Percentiles rank a stretch among this genome's conserved stretches.
phyloP scores from a whole-genome alignment of 2,888 invertebrate genomes.

The Himalopsyche kuldschensis region DNA sequence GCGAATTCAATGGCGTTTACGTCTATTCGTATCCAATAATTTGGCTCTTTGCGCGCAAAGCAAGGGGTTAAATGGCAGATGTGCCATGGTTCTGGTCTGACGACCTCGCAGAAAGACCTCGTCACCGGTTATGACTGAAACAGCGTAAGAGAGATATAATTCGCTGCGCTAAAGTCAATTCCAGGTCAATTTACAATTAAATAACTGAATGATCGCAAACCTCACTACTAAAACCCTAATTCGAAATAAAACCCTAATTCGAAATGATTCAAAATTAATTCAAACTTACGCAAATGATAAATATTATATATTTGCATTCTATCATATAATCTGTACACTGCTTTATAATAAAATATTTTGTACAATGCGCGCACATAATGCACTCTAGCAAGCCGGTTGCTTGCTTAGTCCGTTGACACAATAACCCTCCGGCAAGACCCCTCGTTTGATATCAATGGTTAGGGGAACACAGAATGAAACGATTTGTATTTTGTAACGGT shows the following conservation, averaged over 20 bases:
- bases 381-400: background rate
- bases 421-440: slow-evolving; percentile 27
- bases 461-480: background rate
- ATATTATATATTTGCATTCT: too few relatives aligned
- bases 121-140: background rate
- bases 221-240: too few relatives aligned
- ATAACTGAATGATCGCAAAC: too few relatives aligned
- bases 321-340: too few relatives aligned
- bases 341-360: too few relatives aligned
- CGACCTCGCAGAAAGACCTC: slow-evolving; percentile 21
- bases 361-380: background rate
- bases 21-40: background rate
- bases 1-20: background rate
- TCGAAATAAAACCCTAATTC: too few relatives aligned
- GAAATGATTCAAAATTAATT: too few relatives aligned
- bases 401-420: slow-evolving; percentile 18
- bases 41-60: background rate
- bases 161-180: background rate
- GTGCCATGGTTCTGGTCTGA: slow-evolving; percentile 35
- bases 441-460: slow-evolving; percentile 1
- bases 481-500: slow-evolving; percentile 24
- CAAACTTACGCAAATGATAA: too few relatives aligned
- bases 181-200: background rate
- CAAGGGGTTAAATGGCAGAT: slow-evolving; percentile 39
- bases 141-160: background rate